These are phyloP conservation scores for Eupithecia subfuscata DNA, from an alignment of 2,888 invertebrate species.

Conservation along the genomic window DNA sequence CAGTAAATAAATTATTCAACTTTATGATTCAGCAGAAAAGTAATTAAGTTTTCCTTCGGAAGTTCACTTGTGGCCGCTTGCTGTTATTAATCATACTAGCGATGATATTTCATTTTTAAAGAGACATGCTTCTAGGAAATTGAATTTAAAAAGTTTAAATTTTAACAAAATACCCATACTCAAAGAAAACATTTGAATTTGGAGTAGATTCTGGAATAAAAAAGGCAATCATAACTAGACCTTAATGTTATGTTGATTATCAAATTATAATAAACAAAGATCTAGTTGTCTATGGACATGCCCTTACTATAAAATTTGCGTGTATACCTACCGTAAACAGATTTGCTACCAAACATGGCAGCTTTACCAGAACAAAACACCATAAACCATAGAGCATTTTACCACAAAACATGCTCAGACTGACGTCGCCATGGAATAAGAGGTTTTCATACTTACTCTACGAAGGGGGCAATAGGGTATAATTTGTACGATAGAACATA, in stretches of 20 bases:
- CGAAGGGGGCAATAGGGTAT: background rate
- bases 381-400: no score
- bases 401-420: no score
- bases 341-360: no score
- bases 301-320: no score
- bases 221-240: no score
- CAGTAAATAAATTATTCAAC: constrained; percentile 54
- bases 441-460: no score
- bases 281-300: no score
- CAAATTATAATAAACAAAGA: no score
- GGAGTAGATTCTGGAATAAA: background rate
- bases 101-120: constrained; percentile 33
- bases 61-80: constrained; percentile 68
- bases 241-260: no score
- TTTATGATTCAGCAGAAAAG: constrained; percentile 74
- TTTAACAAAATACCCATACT: background rate
- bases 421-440: no score
- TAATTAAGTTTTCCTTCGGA: constrained; percentile 76
- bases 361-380: no score
- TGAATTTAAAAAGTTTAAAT: background rate
- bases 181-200: background rate
- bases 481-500: background rate
- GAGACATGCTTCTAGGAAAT: background rate
- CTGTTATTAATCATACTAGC: constrained; percentile 74
- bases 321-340: no score